Base-by-base conservation (phyloP, 1,140 invertebrate genomes). In the Atta cephalotes region DNA sequence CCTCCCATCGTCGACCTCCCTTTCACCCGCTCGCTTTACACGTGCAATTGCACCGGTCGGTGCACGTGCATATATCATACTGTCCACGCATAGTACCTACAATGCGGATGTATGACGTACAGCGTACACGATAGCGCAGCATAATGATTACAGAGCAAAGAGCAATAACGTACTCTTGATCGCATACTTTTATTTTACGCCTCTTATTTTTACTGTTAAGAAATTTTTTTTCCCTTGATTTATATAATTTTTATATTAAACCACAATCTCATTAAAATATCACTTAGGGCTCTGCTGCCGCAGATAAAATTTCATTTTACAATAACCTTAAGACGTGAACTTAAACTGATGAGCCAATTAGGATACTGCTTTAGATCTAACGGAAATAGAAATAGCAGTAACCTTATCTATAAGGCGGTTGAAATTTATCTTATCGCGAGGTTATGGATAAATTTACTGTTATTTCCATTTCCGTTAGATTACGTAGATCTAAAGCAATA, bases 61-160 rank as follows among this genome's bases (percentile, higher is more conserved):
- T 86, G 53, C 56, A 31, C 70, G 70, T 80, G 66, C 68, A 68
- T 70, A 72, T 65, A 39, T 60, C 51, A n/a, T 0, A 79, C 51
- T 84, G 35, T 18, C 76, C 68, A 72, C 77, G 63, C 71, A 53
- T 65, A 3, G 16, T 62, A 51, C 39, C 0, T 45, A 45, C 62
- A 68, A 88, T 86, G 45, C 82, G 87, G 63, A 80, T 74, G 66
- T 45, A 45, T 62, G 31, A 60, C 21, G 45, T n/a, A 45, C 16
- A 18, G 53, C 21, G 45, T n/a, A 45, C 21, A 16, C 70, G 45
- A 45, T 39, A 45, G 72, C 31, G 49, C 51, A 58, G 28, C 5
- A 51, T 18, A 45, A 51, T 51, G 25, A 82, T 82, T 45, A 25
- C 39, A 56, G 25, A 45, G 25, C 70, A 21, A 35, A 25, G 18